A percentile compares a stretch with the other conserved stretches of the same genome.
Conservation (phyloP, 2,797 vertebrate species). For the Chelon labrosus region DNA sequence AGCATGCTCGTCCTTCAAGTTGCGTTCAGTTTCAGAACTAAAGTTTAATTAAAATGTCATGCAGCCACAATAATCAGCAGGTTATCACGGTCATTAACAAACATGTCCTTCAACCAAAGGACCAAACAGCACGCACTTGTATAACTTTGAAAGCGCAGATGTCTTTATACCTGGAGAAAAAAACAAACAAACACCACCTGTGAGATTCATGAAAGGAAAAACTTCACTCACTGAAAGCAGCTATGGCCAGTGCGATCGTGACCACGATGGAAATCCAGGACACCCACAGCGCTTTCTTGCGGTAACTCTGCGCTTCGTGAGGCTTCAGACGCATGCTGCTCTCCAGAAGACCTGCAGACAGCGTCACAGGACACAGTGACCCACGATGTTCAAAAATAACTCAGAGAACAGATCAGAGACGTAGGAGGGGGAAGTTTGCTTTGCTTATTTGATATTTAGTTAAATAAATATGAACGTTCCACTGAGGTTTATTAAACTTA, state of each 20-base stretch:
- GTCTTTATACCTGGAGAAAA: too few relatives aligned
- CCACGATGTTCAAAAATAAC: neutral
- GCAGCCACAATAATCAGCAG: constrained; percentile 9
- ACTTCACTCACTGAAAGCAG: constrained; percentile 95
- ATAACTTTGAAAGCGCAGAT: too few relatives aligned
- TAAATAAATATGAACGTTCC: too few relatives aligned
- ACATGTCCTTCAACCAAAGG: constrained; percentile 19
- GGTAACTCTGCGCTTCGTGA: constrained; percentile 97
- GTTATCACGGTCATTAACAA: constrained; percentile 15
- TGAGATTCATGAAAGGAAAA: neutral
- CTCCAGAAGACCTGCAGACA: constrained; percentile 92
- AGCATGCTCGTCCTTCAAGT: constrained; percentile 7
- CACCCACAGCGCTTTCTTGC: constrained; percentile 97
- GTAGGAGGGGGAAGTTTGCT: too few relatives aligned
- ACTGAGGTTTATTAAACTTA: neutral
- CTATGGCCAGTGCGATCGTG: constrained; percentile 93
- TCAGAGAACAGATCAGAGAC: neutral
- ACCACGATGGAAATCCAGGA: constrained; percentile 95
- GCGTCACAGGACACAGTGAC: constrained; percentile 22
- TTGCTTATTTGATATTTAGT: too few relatives aligned
- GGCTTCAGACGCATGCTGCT: constrained; percentile 98
- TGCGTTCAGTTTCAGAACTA: neutral
- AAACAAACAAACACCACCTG: too few relatives aligned
- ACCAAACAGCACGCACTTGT: neutral
- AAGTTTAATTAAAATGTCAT: constrained; percentile 18